A percentile compares a stretch with the other conserved stretches of the same genome.
Conservation (phyloP, 2,888 invertebrate species). For the Sinodicranocentrus sp. region DNA sequence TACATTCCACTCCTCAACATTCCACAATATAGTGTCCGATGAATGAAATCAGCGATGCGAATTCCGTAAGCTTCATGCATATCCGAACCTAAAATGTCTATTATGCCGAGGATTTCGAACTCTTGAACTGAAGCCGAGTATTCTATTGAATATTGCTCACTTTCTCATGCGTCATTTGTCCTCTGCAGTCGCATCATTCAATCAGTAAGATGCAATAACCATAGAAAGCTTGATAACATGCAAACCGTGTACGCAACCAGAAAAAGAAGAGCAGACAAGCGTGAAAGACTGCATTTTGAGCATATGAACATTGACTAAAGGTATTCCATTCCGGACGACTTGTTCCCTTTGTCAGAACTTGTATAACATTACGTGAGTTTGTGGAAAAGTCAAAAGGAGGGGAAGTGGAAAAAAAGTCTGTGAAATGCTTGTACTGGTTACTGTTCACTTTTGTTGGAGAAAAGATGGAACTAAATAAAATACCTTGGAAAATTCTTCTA, state of each 20-base stretch:
- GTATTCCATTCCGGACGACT: slow-evolving; percentile 56
- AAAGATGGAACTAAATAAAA: slow-evolving; percentile 14
- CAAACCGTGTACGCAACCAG: slow-evolving; percentile 37
- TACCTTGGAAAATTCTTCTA: background rate
- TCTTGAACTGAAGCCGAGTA: background rate
- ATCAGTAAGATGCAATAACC: slow-evolving; percentile 58
- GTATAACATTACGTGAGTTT: slow-evolving; percentile 35
- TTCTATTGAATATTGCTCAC: slow-evolving; percentile 60
- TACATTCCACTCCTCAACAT: background rate
- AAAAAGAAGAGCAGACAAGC: slow-evolving; percentile 56
- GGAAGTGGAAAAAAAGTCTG: slow-evolving; percentile 36
- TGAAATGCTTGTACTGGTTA: slow-evolving; percentile 10
- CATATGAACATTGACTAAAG: slow-evolving; percentile 62
- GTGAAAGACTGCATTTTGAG: slow-evolving; percentile 60
- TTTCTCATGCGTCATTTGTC: slow-evolving; percentile 64
- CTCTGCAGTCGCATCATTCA: slow-evolving; percentile 64
- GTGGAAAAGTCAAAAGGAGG: slow-evolving; percentile 15
- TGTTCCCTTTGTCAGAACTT: slow-evolving; percentile 53
- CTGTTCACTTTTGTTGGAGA: slow-evolving; percentile 4
- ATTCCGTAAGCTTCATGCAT: background rate
- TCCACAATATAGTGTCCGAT: background rate
- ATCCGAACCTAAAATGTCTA: background rate
- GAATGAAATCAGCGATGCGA: background rate
- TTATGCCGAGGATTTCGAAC: slow-evolving; percentile 5
- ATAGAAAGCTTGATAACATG: slow-evolving; percentile 13